A percentile compares a stretch with the other conserved stretches of the same genome.
These are phyloP conservation scores for Nomada fucata DNA, from an alignment of 2,888 invertebrate genomes.

Conservation along the genomic window DNA sequence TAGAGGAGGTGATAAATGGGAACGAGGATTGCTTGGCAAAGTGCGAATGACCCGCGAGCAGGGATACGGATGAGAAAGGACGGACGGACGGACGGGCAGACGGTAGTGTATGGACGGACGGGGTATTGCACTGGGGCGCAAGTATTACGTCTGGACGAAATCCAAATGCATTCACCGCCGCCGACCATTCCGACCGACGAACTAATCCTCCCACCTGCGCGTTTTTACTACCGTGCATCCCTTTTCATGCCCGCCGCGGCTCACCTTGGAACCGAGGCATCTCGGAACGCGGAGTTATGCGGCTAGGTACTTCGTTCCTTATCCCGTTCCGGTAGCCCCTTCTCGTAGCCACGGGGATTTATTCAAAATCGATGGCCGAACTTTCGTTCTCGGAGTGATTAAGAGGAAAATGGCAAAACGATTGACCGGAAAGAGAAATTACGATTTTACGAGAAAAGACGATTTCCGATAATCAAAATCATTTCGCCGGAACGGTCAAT, in stretches of 20 bases:
- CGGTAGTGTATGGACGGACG: slow-evolving; percentile 65
- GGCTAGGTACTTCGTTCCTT: slow-evolving; percentile 10
- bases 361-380: slow-evolving; percentile 23
- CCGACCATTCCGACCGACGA: slow-evolving; percentile 48
- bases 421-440: too few species aligned
- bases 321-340: neutral
- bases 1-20: slow-evolving; percentile 82
- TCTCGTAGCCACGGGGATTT: slow-evolving; percentile 23
- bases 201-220: slow-evolving; percentile 69
- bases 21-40: slow-evolving; percentile 82
- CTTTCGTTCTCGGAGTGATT: neutral
- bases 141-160: slow-evolving; percentile 71
- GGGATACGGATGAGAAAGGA: slow-evolving; percentile 70
- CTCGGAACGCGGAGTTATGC: neutral
- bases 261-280: slow-evolving; percentile 39
- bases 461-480: too few species aligned
- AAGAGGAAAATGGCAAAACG: too few species aligned
- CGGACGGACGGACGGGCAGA: slow-evolving; percentile 64
- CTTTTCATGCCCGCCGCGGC: slow-evolving; percentile 42
- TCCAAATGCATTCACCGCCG: slow-evolving; percentile 70
- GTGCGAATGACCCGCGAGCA: slow-evolving; percentile 78
- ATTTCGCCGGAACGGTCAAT: too few species aligned
- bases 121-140: slow-evolving; percentile 64
- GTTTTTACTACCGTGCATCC: slow-evolving; percentile 59
- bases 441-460: too few species aligned